phyloP scores from a whole-genome alignment of 2,113 vertebrate species.

The Cairina moschata region DNA sequence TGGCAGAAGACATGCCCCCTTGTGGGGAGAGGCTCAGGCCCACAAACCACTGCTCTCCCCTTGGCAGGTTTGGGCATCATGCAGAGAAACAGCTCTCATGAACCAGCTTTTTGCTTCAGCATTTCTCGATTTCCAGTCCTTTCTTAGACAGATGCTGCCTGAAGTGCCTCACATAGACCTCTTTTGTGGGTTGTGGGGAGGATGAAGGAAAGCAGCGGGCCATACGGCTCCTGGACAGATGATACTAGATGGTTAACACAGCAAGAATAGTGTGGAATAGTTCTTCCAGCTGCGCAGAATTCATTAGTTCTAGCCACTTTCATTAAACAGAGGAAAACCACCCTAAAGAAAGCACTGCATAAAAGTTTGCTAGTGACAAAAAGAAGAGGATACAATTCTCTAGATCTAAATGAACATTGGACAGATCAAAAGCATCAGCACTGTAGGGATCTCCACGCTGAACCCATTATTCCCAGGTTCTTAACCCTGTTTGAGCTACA shows the following conservation, averaged over 20 bases:
- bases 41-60: background rate
- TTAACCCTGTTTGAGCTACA: background rate
- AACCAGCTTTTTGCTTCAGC: background rate
- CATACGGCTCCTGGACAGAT: background rate
- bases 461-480: background rate
- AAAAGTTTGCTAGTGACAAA: background rate
- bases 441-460: background rate
- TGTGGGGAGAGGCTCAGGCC: slow-evolving; percentile 2
- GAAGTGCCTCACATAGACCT: background rate
- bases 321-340: background rate
- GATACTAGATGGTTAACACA: background rate
- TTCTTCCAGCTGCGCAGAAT: background rate
- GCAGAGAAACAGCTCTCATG: background rate
- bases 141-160: background rate
- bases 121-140: background rate
- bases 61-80: background rate
- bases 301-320: background rate
- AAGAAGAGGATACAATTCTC: background rate
- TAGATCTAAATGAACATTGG: background rate
- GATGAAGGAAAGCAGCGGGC: background rate
- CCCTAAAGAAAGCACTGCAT: background rate
- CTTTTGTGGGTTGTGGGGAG: background rate
- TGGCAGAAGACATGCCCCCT: background rate
- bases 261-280: background rate
- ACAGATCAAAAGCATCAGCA: background rate